phyloP scores from a whole-genome alignment of 2,113 vertebrate species.

The Mustela lutreola region DNA sequence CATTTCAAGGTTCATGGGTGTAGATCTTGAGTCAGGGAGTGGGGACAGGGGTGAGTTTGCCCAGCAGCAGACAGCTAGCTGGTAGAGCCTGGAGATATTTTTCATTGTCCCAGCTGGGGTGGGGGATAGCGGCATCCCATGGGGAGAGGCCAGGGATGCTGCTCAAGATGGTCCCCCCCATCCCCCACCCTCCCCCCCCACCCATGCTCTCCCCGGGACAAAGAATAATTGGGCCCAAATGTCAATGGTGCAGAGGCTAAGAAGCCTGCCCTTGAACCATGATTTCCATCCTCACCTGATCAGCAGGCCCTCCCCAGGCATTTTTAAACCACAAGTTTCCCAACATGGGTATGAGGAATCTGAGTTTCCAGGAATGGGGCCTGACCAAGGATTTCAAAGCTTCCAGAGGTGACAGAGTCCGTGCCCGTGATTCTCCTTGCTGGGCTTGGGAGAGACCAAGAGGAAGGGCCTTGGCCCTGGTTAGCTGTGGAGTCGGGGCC shows the following conservation, averaged over 20 bases:
- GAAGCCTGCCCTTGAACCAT: too few relatives aligned
- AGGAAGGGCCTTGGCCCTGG: accelerated
- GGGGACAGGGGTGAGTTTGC: not conserved
- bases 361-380: not conserved
- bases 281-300: not conserved
- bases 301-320: not conserved
- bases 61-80: too few relatives aligned
- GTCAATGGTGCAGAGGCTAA: not conserved
- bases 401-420: too few relatives aligned
- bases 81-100: not conserved
- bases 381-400: not conserved
- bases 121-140: not conserved
- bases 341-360: not conserved
- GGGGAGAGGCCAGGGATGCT: not conserved
- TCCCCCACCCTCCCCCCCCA: not conserved
- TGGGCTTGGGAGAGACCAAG: not conserved
- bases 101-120: too few relatives aligned
- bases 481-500: not conserved
- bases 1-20: not conserved
- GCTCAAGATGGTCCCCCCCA: not conserved
- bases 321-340: not conserved
- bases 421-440: not conserved
- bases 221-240: not conserved
- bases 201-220: too few relatives aligned
- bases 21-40: not conserved